phyloP scores from a whole-genome alignment of 2,888 invertebrate species.

The Cantharis lateralis region DNA sequence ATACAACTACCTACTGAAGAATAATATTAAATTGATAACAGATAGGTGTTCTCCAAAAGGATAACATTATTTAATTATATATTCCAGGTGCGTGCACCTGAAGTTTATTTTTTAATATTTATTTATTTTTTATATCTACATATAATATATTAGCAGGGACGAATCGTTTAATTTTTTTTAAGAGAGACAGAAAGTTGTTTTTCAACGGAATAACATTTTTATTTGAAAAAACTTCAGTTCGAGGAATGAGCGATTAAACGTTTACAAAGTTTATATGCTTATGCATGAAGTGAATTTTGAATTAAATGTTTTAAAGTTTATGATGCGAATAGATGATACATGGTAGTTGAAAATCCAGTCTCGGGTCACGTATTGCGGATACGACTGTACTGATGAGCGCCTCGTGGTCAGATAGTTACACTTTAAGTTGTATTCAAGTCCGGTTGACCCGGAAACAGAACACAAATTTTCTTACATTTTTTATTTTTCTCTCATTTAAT shows the following conservation, averaged over 20 bases:
- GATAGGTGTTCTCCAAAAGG: neutral
- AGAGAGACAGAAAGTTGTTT: neutral
- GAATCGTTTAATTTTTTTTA: neutral
- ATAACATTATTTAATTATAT: neutral
- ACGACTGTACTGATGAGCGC: slow-evolving; percentile 38
- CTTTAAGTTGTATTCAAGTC: slow-evolving; percentile 35
- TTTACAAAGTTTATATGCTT: neutral
- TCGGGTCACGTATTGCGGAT: slow-evolving; percentile 39
- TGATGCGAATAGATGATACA: slow-evolving; percentile 21
- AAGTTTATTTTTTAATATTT: neutral
- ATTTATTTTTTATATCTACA: neutral
- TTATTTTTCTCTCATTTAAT: slow-evolving; percentile 17
- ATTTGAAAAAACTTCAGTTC: neutral
- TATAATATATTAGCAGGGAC: neutral
- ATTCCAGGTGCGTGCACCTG: neutral
- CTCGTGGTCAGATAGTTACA: slow-evolving; percentile 38
- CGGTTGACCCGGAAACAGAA: slow-evolving; percentile 30
- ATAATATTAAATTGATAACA: neutral
- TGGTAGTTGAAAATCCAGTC: slow-evolving; percentile 26
- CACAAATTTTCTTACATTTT: slow-evolving; percentile 25
- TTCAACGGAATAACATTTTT: neutral
- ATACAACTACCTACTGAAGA: neutral
- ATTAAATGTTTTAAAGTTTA: slow-evolving; percentile 28
- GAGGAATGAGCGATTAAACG: neutral
- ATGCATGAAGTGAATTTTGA: slow-evolving; percentile 23